These are phyloP conservation scores for Euura lappo DNA, from an alignment of 1,140 invertebrate genomes.

Conservation along the genomic window DNA sequence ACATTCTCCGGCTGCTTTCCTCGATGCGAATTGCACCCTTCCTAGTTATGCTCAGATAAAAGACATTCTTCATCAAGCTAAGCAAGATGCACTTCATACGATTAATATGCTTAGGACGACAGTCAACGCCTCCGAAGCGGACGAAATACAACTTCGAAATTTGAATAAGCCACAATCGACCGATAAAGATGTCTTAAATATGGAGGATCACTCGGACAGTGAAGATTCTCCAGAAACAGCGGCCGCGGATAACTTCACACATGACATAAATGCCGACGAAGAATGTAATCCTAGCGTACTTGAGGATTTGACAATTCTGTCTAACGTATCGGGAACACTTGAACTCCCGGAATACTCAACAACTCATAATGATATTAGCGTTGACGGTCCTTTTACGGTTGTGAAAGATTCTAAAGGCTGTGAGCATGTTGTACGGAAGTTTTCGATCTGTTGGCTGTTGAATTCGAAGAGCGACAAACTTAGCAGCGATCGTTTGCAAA, in stretches of 20 bases:
- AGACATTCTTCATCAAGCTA: slow-evolving; percentile 12
- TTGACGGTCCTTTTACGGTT: slow-evolving; percentile 13
- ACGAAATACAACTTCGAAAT: slow-evolving; percentile 11
- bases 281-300: slow-evolving; percentile 12
- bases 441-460: slow-evolving; percentile 22
- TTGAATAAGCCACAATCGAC: not conserved
- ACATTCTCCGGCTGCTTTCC: not conserved
- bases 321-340: slow-evolving; percentile 11
- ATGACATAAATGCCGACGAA: not conserved
- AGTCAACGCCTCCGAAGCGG: slow-evolving; percentile 5
- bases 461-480: slow-evolving; percentile 14
- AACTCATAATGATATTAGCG: not conserved
- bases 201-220: not conserved
- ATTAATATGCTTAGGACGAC: not conserved
- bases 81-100: slow-evolving; percentile 7
- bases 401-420: slow-evolving; percentile 15
- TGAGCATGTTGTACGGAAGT: slow-evolving; percentile 22
- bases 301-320: slow-evolving; percentile 16
- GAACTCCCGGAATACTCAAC: slow-evolving; percentile 12
- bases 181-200: not conserved
- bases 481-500: slow-evolving; percentile 20
- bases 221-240: not conserved
- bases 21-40: not conserved
- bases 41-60: not conserved
- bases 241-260: not conserved